These are phyloP conservation scores for Hippolais icterina DNA, from an alignment of 2,113 vertebrate genomes.

Conservation along the genomic window DNA sequence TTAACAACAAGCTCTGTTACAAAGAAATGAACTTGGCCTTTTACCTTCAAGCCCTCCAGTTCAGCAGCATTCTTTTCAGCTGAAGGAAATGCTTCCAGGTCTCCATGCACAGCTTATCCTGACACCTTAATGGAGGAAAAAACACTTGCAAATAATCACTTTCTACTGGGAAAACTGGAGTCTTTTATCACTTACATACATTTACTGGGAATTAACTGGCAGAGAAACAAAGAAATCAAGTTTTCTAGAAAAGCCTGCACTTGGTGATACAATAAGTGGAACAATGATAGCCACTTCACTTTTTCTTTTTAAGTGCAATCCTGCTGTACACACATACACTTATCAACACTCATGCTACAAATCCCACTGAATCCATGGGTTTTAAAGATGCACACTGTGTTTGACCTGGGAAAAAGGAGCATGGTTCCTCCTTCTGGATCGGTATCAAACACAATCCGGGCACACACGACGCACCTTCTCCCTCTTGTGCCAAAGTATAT, in stretches of 20 bases:
- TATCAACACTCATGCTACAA: background rate
- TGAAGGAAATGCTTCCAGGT: constrained; percentile 10
- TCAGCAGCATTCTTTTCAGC: constrained; percentile 35
- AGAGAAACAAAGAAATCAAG: background rate
- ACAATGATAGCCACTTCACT: background rate
- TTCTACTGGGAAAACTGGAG: background rate
- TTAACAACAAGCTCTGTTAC: background rate
- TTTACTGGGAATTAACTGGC: background rate
- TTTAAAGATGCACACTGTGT: background rate
- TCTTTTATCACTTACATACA: background rate
- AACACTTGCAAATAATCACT: background rate
- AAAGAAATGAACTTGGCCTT: background rate
- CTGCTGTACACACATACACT: background rate
- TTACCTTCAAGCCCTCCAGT: background rate
- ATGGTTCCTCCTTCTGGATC: background rate
- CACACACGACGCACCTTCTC: background rate
- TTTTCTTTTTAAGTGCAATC: background rate
- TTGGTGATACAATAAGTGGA: background rate
- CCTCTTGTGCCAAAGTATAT: background rate
- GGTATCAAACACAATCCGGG: background rate
- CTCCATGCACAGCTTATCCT: background rate
- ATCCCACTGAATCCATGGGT: background rate
- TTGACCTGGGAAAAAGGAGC: background rate
- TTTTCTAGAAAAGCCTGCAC: background rate
- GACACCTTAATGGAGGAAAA: background rate